phyloP scores from a whole-genome alignment of 2,888 invertebrate genomes.

The Gibbula magus region DNA sequence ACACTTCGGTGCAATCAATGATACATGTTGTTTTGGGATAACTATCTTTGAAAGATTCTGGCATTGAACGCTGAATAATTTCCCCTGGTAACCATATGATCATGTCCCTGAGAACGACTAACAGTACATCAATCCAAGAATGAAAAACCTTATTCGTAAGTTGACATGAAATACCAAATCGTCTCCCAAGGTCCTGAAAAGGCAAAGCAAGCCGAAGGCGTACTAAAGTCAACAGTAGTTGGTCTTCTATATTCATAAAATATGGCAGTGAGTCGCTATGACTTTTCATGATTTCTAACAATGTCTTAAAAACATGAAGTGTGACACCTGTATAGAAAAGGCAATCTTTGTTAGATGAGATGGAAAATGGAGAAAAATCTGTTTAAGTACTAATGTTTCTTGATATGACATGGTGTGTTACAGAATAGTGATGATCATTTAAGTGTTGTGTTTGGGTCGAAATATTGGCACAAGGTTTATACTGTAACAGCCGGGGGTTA shows the following conservation, averaged over 20 bases:
- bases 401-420: neutral
- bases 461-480: neutral
- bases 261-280: neutral
- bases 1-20: conserved; percentile 27
- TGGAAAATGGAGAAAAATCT: neutral
- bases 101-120: neutral
- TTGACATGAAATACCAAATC: neutral
- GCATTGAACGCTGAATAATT: neutral
- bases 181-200: neutral
- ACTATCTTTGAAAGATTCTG: conserved; percentile 8
- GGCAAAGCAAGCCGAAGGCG: neutral
- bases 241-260: neutral
- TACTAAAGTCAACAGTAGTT: neutral
- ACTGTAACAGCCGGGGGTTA: too few species aligned
- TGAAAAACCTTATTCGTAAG: neutral
- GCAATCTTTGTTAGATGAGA: neutral
- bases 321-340: neutral
- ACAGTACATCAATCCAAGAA: neutral
- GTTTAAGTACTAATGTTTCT: neutral
- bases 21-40: conserved; percentile 16
- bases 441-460: neutral
- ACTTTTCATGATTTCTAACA: neutral
- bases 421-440: neutral
- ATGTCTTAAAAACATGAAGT: neutral
- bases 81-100: neutral